Conservation (phyloP, 2,888 invertebrate species). For the Drosophila robusta region DNA sequence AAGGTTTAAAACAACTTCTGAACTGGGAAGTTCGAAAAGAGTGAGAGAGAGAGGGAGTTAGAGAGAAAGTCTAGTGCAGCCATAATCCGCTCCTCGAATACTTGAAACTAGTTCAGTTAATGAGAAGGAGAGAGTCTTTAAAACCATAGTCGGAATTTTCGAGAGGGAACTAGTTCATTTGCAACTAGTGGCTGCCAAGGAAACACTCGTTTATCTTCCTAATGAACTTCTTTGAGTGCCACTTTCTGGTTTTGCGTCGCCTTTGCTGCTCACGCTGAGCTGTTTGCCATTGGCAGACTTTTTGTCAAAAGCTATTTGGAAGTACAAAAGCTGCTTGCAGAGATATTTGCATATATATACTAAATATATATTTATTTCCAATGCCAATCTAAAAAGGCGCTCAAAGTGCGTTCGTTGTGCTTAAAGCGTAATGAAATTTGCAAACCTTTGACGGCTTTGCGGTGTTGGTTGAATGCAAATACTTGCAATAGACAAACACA, state of each 20-base stretch:
- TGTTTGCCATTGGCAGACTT: constrained; percentile 1
- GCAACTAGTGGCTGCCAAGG: constrained; percentile 1
- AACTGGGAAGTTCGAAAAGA: not conserved
- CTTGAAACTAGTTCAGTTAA: too few relatives aligned
- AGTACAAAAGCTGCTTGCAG: not conserved
- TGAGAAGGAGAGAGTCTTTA: too few relatives aligned
- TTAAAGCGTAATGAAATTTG: constrained; percentile 49
- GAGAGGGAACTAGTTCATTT: constrained; percentile 13
- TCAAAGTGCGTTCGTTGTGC: constrained; percentile 19
- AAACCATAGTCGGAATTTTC: not conserved
- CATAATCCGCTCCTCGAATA: too few relatives aligned
- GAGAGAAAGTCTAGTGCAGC: not conserved
- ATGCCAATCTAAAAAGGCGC: constrained; percentile 3
- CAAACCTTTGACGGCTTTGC: constrained; percentile 54
- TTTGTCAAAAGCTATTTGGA: not conserved
- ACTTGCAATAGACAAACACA: constrained; percentile 1
- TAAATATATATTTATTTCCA: constrained; percentile 6
- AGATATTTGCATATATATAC: constrained; percentile 1
- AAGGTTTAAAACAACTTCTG: not conserved
- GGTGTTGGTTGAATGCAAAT: constrained; percentile 39
- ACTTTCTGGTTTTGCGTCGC: constrained; percentile 4
- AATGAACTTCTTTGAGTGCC: constrained; percentile 15
- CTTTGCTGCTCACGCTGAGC: constrained; percentile 2
- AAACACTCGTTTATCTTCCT: constrained; percentile 27
- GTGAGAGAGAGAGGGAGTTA: not conserved